Percentiles rank a stretch among this genome's conserved stretches.
Evolutionary conservation across 2,888 invertebrate genomes (phyloP).

Genomic region (Galeruca laticollis): DNA sequence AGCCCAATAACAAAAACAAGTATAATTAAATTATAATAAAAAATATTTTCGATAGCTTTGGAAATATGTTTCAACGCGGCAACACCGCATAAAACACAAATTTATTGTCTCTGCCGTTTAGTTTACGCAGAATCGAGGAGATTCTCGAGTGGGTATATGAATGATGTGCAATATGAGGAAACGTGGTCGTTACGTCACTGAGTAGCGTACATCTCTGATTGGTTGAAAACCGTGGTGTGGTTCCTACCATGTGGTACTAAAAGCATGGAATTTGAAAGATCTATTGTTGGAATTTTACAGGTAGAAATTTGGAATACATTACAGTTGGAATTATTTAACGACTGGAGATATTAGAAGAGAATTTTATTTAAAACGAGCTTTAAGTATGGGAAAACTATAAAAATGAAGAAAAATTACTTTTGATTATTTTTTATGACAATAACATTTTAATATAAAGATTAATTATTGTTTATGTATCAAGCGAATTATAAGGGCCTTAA

Average conservation of each 20-base stretch:
- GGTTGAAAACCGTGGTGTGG: conserved; percentile 18
- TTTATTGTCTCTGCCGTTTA: background rate
- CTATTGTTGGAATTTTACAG: background rate
- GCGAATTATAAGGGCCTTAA: no score
- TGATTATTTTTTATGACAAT: no score
- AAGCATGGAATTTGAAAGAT: background rate
- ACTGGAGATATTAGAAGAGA: no score
- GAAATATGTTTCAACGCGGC: background rate
- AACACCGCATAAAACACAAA: background rate
- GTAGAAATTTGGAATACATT: background rate
- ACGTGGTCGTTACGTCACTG: conserved; percentile 7
- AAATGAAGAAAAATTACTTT: no score
- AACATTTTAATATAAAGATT: no score
- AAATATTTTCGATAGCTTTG: background rate
- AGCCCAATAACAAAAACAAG: no score
- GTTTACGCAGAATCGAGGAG: background rate
- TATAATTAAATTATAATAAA: background rate
- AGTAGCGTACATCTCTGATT: background rate
- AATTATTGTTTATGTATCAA: no score
- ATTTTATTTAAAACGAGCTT: no score
- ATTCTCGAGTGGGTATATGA: background rate
- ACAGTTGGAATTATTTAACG: no score
- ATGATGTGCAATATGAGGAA: conserved; percentile 9
- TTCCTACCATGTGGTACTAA: conserved; percentile 4
- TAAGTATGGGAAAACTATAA: no score